Evolutionary conservation across 30 jellyfish, hydroid and myxozoan genomes (phyloP).

Genomic region (Aurelia sp.): DNA sequence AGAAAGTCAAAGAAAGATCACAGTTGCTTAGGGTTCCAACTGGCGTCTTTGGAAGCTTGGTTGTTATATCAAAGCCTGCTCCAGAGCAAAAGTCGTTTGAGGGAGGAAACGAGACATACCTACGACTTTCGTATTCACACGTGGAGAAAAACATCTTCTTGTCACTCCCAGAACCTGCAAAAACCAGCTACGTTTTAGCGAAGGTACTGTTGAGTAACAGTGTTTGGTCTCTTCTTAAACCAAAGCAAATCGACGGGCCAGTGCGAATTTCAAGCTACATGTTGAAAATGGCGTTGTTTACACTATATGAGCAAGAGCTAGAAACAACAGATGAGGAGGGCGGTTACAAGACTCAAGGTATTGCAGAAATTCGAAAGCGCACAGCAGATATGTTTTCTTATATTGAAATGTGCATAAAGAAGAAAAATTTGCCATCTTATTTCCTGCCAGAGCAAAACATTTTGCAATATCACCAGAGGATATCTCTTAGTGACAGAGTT

Average conservation of each 20-base stretch:
- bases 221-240: background rate
- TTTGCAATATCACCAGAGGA: slow-evolving; percentile 7
- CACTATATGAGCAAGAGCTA: background rate
- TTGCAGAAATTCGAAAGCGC: slow-evolving; percentile 1
- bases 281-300: slow-evolving; percentile 12
- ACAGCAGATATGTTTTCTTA: background rate
- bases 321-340: background rate
- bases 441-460: slow-evolving; percentile 11
- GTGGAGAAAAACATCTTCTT: slow-evolving; percentile 13
- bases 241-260: background rate
- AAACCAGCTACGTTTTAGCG: slow-evolving; percentile 16
- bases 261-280: slow-evolving; percentile 1
- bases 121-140: slow-evolving; percentile 16
- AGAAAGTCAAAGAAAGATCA: background rate
- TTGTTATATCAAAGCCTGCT: slow-evolving; percentile 8
- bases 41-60: background rate
- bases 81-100: slow-evolving; percentile 18
- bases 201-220: background rate
- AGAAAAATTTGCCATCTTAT: slow-evolving; percentile 2
- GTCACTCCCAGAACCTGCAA: slow-evolving; percentile 5
- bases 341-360: background rate
- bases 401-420: background rate
- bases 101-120: slow-evolving; percentile 15
- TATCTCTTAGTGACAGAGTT: slow-evolving; percentile 12
- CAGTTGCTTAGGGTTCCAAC: slow-evolving; percentile 17